These are phyloP conservation scores for Cliona cf. orientalis DNA, from an alignment of 37 sponge, comb jelly and placozoan genomes.

Conservation along the genomic window DNA sequence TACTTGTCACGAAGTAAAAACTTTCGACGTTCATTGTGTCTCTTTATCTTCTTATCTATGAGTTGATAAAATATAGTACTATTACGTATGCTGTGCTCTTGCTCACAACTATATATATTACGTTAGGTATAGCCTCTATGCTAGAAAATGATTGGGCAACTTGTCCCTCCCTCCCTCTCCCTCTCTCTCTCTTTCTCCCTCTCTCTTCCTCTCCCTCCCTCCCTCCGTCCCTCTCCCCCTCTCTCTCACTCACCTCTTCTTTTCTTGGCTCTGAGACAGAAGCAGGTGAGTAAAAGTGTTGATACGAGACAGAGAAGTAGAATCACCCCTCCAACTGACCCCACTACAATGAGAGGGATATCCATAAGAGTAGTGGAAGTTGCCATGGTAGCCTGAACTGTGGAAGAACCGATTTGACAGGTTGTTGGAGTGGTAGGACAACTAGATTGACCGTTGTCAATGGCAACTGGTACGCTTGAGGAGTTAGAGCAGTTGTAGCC, in stretches of 20 bases:
- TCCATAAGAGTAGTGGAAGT: neutral
- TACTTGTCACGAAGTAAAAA: too few relatives aligned
- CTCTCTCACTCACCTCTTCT: neutral
- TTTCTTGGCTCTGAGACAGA: neutral
- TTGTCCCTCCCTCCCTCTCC: too few relatives aligned
- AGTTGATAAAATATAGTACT: too few relatives aligned
- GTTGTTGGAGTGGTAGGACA: neutral
- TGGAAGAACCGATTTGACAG: neutral
- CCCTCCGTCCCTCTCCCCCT: too few relatives aligned
- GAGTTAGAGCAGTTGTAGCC: conserved; percentile 35
- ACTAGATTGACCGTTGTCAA: neutral
- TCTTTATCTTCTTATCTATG: too few relatives aligned
- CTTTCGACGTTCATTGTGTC: too few relatives aligned
- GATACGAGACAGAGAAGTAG: neutral
- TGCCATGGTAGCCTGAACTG: neutral
- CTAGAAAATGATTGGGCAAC: too few relatives aligned
- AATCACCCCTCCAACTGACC: neutral
- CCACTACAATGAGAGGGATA: neutral
- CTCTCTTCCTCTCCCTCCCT: too few relatives aligned
- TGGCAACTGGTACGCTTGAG: conserved; percentile 20
- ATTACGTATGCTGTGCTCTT: too few relatives aligned
- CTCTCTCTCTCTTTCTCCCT: too few relatives aligned
- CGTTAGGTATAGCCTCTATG: too few relatives aligned
- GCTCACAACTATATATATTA: too few relatives aligned
- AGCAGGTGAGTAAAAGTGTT: neutral